These are phyloP conservation scores for Melanophora roralis DNA, from an alignment of 2,888 invertebrate genomes.

Conservation along the genomic window DNA sequence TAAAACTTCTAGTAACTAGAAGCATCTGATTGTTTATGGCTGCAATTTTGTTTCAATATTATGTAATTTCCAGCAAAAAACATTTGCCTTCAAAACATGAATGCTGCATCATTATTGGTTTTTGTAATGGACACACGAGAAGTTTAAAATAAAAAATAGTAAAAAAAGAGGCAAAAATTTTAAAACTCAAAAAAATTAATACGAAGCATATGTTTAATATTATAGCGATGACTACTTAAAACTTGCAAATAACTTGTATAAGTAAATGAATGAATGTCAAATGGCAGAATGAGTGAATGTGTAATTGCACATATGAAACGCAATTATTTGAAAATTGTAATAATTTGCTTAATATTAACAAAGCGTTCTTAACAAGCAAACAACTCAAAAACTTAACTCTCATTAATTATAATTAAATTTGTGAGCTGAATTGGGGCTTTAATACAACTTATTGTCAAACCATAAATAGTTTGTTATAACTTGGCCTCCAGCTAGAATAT, in stretches of 20 bases:
- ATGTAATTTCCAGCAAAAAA: slow-evolving; percentile 33
- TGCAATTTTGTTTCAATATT: slow-evolving; percentile 28
- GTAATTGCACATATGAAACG: no score
- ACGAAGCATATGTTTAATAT: not conserved
- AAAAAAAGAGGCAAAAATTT: slow-evolving; percentile 4
- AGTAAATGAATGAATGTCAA: not conserved
- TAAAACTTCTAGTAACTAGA: slow-evolving; percentile 10
- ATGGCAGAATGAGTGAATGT: not conserved
- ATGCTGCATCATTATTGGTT: slow-evolving; percentile 44
- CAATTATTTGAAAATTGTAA: not conserved
- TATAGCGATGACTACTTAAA: not conserved
- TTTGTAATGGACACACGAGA: slow-evolving; percentile 42
- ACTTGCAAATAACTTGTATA: not conserved
- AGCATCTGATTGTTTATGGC: slow-evolving; percentile 52
- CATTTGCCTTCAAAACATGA: slow-evolving; percentile 40
- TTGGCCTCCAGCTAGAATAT: not conserved
- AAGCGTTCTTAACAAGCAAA: slow-evolving; percentile 32
- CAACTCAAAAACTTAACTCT: not conserved
- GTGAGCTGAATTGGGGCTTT: slow-evolving; percentile 30
- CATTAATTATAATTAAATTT: slow-evolving; percentile 43
- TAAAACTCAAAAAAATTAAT: slow-evolving; percentile 6
- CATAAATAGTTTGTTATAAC: not conserved
- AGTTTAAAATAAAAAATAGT: not conserved
- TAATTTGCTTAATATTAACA: slow-evolving; percentile 29
- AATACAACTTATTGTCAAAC: not conserved